Percentiles rank a stretch among this genome's conserved stretches.
These are phyloP conservation scores for Oasisia sp. DNA, from an alignment of 2,888 invertebrate species.

Conservation along the genomic window DNA sequence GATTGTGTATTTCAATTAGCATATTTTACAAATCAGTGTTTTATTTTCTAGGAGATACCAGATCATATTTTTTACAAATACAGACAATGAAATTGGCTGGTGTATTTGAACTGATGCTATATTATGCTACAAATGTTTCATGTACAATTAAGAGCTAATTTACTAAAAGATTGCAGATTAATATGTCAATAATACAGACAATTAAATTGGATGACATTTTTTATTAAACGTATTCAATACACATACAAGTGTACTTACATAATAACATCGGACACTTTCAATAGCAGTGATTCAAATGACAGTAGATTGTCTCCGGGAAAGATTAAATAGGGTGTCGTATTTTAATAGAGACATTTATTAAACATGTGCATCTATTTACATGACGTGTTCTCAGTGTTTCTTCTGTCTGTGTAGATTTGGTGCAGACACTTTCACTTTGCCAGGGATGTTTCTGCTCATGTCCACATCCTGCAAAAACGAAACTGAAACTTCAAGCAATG, in stretches of 20 bases:
- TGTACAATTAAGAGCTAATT: background rate
- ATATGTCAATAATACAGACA: background rate
- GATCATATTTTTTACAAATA: background rate
- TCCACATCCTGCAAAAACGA: conserved; percentile 77
- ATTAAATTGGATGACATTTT: background rate
- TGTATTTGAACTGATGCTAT: background rate
- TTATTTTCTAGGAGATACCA: background rate
- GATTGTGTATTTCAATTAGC: background rate
- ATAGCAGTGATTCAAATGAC: background rate
- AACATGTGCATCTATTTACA: background rate
- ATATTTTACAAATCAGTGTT: background rate
- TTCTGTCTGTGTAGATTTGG: conserved; percentile 59
- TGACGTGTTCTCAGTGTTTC: conserved; percentile 25
- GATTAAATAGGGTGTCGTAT: background rate
- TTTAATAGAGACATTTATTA: background rate
- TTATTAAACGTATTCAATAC: background rate
- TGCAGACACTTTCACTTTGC: conserved; percentile 94
- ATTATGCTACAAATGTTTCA: background rate
- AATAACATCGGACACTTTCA: background rate
- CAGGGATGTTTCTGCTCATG: conserved; percentile 92
- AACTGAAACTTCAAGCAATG: background rate
- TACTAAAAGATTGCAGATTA: background rate
- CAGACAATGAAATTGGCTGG: background rate
- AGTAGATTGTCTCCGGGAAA: background rate
- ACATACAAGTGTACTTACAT: background rate